Conservation (phyloP, 2,888 invertebrate species). For the Pristionchus arcanus region DNA sequence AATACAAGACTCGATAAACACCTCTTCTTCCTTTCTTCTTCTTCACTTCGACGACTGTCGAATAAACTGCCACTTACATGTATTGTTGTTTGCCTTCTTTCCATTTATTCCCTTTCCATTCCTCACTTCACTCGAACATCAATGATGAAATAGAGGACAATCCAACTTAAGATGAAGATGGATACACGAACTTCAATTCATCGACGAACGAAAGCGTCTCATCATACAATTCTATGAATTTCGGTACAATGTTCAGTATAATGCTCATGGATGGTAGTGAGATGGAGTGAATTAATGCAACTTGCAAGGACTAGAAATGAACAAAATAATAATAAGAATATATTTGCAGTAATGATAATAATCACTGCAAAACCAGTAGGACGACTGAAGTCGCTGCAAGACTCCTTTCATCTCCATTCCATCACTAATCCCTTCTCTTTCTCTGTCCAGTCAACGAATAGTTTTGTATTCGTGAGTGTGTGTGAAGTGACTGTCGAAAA, state of each 20-base stretch:
- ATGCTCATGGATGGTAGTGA: too few species aligned
- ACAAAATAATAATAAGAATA: too few species aligned
- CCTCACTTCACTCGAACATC: background rate
- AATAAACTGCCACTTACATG: constrained; percentile 54
- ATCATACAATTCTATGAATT: too few species aligned
- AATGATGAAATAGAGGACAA: background rate
- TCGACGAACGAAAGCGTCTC: too few species aligned
- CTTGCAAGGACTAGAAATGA: too few species aligned
- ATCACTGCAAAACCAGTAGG: background rate
- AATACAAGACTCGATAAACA: constrained; percentile 23
- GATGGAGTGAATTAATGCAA: too few species aligned
- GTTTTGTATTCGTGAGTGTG: constrained; percentile 28
- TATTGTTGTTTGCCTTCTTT: constrained; percentile 49
- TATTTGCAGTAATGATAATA: too few species aligned
- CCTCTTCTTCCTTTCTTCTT: constrained; percentile 43
- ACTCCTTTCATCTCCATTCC: background rate
- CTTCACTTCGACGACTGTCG: background rate
- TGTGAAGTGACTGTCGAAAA: constrained; percentile 43
- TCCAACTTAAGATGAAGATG: background rate
- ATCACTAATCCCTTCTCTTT: background rate
- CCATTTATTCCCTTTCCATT: background rate
- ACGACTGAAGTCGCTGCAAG: too few species aligned
- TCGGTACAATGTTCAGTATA: too few species aligned
- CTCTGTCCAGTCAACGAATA: background rate
- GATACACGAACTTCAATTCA: too few species aligned